phyloP scores from a whole-genome alignment of 2,888 invertebrate genomes.

The Galerucella nymphaeae region DNA sequence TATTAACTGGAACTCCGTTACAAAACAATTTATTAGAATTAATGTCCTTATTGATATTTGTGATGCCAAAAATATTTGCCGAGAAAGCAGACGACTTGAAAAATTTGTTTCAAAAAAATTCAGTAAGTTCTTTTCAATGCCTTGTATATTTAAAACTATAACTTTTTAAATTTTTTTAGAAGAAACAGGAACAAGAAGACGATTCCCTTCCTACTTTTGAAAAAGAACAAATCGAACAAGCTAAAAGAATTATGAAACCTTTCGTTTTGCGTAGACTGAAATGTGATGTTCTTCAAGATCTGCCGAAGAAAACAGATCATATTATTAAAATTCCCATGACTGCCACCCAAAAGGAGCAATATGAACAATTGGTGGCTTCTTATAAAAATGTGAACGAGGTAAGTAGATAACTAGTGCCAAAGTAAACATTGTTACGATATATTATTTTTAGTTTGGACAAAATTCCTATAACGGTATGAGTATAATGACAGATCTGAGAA shows the following conservation, averaged over 20 bases:
- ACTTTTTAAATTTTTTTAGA: conserved; percentile 34
- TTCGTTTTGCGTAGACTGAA: conserved; percentile 92
- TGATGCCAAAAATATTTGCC: conserved; percentile 95
- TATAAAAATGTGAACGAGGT: conserved; percentile 70
- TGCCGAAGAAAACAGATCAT: conserved; percentile 85
- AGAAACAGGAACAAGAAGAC: conserved; percentile 58
- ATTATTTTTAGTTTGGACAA: conserved; percentile 42
- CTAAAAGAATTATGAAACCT: conserved; percentile 95
- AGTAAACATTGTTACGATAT: too few species aligned
- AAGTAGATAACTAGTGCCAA: conserved; percentile 9
- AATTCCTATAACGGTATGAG: conserved; percentile 72
- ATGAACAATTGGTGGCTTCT: conserved; percentile 77
- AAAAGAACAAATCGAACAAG: conserved; percentile 88
- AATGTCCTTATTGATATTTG: conserved; percentile 94
- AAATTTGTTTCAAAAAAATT: conserved; percentile 84
- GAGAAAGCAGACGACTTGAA: conserved; percentile 89
- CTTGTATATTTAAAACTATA: neutral
- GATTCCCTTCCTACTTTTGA: conserved; percentile 84
- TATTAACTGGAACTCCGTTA: conserved; percentile 94
- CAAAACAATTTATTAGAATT: conserved; percentile 96
- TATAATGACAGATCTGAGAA: conserved; percentile 94
- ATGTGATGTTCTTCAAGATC: conserved; percentile 83
- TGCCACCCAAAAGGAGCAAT: conserved; percentile 78
- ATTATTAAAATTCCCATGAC: conserved; percentile 77
- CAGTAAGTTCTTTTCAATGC: conserved; percentile 64